Conservation (phyloP, 2,888 invertebrate species). For the Thereva unica region DNA sequence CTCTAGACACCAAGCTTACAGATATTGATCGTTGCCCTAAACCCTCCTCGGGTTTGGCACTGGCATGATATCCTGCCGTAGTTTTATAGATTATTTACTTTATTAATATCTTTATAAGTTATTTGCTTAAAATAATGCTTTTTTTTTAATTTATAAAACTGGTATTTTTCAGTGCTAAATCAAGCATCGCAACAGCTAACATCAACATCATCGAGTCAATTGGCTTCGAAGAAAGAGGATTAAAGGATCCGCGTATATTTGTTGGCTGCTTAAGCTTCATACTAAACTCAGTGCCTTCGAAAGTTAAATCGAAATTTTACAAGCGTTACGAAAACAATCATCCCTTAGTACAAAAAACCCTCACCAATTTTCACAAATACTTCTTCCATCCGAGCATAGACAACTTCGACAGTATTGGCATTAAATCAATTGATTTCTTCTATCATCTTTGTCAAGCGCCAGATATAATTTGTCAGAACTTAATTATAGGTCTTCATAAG, state of each 20-base stretch:
- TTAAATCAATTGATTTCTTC: constrained; percentile 61
- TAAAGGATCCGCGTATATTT: constrained; percentile 53
- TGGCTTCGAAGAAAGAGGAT: constrained; percentile 64
- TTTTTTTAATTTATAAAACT: not conserved
- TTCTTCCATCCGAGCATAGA: constrained; percentile 57
- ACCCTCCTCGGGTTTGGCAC: too few relatives aligned
- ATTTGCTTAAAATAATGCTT: not conserved
- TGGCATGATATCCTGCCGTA: too few relatives aligned
- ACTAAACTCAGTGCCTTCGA: constrained; percentile 52
- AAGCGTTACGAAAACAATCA: constrained; percentile 52
- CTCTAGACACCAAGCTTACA: too few relatives aligned
- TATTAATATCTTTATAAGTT: not conserved
- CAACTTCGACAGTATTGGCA: constrained; percentile 62
- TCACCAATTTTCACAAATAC: constrained; percentile 60
- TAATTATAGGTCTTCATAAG: constrained; percentile 60
- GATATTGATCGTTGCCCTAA: too few relatives aligned
- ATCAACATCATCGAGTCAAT: constrained; percentile 73
- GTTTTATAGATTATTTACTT: too few relatives aligned
- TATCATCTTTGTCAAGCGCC: constrained; percentile 65
- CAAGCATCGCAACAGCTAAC: constrained; percentile 68
- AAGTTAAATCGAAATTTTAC: constrained; percentile 52
- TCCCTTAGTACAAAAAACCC: constrained; percentile 49
- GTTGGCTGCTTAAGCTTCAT: constrained; percentile 52
- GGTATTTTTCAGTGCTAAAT: constrained; percentile 60
- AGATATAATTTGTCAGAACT: constrained; percentile 60